Percentiles rank a stretch among this genome's conserved stretches.
phyloP scores from a whole-genome alignment of 1,140 invertebrate species.

The Drosophila melanica region DNA sequence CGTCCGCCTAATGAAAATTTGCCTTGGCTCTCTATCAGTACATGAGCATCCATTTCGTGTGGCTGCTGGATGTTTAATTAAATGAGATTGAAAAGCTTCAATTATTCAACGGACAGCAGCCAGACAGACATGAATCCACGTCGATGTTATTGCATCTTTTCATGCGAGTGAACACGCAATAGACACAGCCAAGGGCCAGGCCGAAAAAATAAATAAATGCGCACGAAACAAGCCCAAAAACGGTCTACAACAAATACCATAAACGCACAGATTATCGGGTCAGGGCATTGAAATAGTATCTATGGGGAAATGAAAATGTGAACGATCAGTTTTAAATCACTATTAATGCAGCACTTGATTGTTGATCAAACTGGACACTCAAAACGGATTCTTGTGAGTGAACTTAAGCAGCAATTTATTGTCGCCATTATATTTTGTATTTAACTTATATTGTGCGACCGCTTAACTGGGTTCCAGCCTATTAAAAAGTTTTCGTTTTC shows the following conservation, averaged over 20 bases:
- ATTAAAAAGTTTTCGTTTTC: too few relatives aligned
- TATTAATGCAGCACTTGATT: too few relatives aligned
- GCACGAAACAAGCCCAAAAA: neutral
- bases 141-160: slow-evolving; percentile 62
- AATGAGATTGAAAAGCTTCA: slow-evolving; percentile 65
- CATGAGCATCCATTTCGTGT: slow-evolving; percentile 11
- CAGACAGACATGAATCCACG: slow-evolving; percentile 10
- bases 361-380: too few relatives aligned
- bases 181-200: slow-evolving; percentile 1
- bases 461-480: too few relatives aligned
- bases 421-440: too few relatives aligned
- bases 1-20: neutral
- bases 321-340: too few relatives aligned
- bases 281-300: too few relatives aligned
- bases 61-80: slow-evolving; percentile 46
- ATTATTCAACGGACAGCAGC: slow-evolving; percentile 53
- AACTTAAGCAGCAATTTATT: too few relatives aligned
- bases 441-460: too few relatives aligned
- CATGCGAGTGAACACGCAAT: slow-evolving; percentile 39
- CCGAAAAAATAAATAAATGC: slow-evolving; percentile 15
- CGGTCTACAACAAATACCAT: neutral
- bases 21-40: neutral
- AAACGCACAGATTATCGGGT: neutral
- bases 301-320: neutral
- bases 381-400: too few relatives aligned